These are phyloP conservation scores for Odobenus rosmarus DNA, from an alignment of 2,113 vertebrate species.

Conservation along the genomic window DNA sequence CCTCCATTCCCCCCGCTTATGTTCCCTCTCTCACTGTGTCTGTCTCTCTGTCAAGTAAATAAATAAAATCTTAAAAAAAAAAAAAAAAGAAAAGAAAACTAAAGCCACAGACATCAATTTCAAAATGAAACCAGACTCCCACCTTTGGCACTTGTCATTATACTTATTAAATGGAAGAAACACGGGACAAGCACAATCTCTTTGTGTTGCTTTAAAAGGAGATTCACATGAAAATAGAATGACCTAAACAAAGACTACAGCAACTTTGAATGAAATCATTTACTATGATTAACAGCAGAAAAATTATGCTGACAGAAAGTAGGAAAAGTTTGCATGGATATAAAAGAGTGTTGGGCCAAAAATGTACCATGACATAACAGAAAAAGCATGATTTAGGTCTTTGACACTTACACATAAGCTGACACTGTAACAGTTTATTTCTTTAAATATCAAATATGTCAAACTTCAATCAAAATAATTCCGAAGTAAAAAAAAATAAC, in stretches of 20 bases:
- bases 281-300: background rate
- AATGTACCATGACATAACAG: background rate
- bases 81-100: background rate
- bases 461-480: slow-evolving; percentile 5
- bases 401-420: background rate
- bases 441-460: slow-evolving; percentile 34
- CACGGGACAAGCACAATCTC: background rate
- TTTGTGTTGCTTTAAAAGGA: background rate
- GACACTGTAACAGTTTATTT: background rate
- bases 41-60: too few relatives aligned
- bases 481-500: too few relatives aligned
- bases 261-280: background rate
- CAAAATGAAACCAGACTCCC: background rate
- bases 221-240: slow-evolving; percentile 9
- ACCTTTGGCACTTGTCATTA: background rate
- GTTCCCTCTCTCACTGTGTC: too few relatives aligned
- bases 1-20: too few relatives aligned
- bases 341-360: background rate
- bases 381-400: background rate
- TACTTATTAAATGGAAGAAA: background rate
- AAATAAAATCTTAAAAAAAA: too few relatives aligned
- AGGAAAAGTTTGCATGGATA: background rate
- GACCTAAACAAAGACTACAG: background rate
- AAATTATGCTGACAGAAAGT: background rate
- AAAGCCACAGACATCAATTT: background rate